Conservation (phyloP, 2,888 invertebrate genomes). For the Drosophila nr. medialis region DNA sequence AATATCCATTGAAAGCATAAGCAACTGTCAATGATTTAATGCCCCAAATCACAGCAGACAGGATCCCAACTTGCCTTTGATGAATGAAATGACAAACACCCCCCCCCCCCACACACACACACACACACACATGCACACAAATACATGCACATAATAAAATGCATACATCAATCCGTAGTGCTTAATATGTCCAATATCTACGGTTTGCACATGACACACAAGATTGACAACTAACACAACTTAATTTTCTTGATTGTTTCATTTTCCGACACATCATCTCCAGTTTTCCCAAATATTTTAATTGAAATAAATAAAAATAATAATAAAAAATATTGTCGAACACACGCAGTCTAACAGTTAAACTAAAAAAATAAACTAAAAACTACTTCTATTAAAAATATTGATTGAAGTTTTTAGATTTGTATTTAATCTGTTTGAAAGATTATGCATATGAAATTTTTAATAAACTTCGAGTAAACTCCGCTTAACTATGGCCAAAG, state of each 20-base stretch:
- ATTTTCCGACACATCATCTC: background rate
- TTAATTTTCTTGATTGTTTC: slow-evolving; percentile 15
- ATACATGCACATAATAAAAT: slow-evolving; percentile 15
- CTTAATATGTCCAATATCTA: slow-evolving; percentile 15
- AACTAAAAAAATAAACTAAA: too few species aligned
- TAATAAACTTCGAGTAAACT: background rate
- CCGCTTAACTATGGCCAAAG: background rate
- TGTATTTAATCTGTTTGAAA: background rate
- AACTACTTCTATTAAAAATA: too few species aligned
- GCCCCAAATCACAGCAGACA: slow-evolving; percentile 45
- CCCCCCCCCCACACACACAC: slow-evolving; percentile 22
- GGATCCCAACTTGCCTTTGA: slow-evolving; percentile 49
- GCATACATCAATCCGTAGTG: slow-evolving; percentile 36
- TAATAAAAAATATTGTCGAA: background rate
- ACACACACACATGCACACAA: slow-evolving; percentile 19
- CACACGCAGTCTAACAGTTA: too few species aligned
- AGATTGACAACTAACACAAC: slow-evolving; percentile 10
- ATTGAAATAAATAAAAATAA: background rate
- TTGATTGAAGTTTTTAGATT: background rate
- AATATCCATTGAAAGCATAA: slow-evolving; percentile 65
- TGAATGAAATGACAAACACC: slow-evolving; percentile 62
- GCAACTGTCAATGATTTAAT: slow-evolving; percentile 73
- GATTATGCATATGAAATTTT: background rate
- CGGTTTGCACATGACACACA: slow-evolving; percentile 15
- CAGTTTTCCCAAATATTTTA: background rate